Evolutionary conservation across 1,140 invertebrate species (phyloP), one percentile per base, ranked within the genome.

Genomic region (Heliothis virescens): DNA sequence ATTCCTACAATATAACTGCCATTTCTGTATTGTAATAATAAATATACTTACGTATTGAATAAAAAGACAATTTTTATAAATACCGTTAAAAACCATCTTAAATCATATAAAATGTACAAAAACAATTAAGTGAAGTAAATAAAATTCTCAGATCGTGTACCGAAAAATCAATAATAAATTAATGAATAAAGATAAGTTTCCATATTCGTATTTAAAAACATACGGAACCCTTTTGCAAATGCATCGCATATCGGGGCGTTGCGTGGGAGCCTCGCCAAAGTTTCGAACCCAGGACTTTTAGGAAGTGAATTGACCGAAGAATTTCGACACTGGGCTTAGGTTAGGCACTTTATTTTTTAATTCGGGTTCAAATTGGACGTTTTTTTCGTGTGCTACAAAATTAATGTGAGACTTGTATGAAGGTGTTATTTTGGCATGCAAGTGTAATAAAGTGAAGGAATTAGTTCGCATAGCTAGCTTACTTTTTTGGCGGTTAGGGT

Each of bases 261-360:
- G 80, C 80, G 80, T 82, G 80, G 80, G 80, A 82, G 60, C 74
- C n/a, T 15, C 11, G 7, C 60, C 57, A 74, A 79, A 65, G 53
- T 69, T 65, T 77, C 69, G 60, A 65, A 59, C 76, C 62, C 80
- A 79, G 55, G 63, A 41, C 34, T 41, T 41, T 15, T 72, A 81
- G 80, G 80, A 82, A 82, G 76, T 75, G 69, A 59, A 62, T 65
- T 60, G 55, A 55, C 9, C 4, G 4, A 65, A 50, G 60, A 63
- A 76, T 76, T 76, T 65, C 47, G 59, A 41, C 34, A 74, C 16
- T n/a, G n/a, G 5, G 9, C 53, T 50, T 62, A 65, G 59, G 50
- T 50, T 62, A 65, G 59, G 50, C 21, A 60, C 55, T 48, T 26
- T 74, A 74, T 74, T 57, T 74, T 50, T 21, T 48, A 18, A 60